phyloP scores from a whole-genome alignment of 2,888 invertebrate genomes.

The Ceriagrion tenellum region DNA sequence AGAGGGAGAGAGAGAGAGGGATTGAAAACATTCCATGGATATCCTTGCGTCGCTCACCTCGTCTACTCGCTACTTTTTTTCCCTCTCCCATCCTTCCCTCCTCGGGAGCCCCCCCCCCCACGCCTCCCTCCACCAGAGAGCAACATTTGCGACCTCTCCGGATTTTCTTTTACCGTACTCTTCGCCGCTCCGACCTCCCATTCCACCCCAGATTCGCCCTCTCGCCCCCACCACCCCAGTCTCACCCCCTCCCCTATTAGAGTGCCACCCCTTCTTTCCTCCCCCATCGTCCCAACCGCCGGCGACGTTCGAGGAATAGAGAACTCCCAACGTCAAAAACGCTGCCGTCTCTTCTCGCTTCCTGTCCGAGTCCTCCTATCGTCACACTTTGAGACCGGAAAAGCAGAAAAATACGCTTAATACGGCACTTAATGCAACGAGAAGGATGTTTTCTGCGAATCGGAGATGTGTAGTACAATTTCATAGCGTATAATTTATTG shows the following conservation, averaged over 20 bases:
- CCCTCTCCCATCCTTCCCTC: background rate
- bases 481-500: background rate
- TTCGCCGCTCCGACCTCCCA: background rate
- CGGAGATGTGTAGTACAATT: background rate
- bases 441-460: background rate
- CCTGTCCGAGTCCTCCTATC: background rate
- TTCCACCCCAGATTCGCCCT: background rate
- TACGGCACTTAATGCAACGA: background rate
- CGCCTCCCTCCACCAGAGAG: background rate
- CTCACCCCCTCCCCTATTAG: background rate
- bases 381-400: constrained; percentile 12
- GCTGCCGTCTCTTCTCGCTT: constrained; percentile 32
- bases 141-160: background rate
- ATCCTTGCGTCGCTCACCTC: constrained; percentile 38
- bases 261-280: background rate
- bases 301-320: constrained; percentile 62
- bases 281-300: constrained; percentile 44
- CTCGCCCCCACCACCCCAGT: background rate
- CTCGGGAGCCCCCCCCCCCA: background rate
- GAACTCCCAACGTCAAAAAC: constrained; percentile 56
- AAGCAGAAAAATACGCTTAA: background rate
- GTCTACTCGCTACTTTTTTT: constrained; percentile 16
- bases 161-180: constrained; percentile 55
- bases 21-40: constrained; percentile 61
- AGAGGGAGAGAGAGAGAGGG: background rate